Base-by-base conservation (phyloP, 2,797 vertebrate species). In the Rhadinocentrus ornatus region DNA sequence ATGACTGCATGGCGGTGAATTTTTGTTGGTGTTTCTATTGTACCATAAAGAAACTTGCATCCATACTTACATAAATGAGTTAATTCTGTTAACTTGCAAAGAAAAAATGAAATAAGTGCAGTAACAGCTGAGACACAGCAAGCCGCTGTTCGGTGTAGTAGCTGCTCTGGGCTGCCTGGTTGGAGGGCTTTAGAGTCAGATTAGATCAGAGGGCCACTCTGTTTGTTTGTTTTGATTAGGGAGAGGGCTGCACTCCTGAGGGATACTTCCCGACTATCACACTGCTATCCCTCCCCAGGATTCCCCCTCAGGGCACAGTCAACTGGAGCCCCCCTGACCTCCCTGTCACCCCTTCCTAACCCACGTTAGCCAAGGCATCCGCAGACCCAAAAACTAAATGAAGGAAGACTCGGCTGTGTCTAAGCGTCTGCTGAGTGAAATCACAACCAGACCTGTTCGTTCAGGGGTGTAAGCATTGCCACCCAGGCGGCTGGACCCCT, bases 161-260 rank as follows among this genome's bases (percentile, higher is more conserved):
- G 81, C 82, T 69, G 86, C 87, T 89, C 29, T 44, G 57, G 85
- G 87, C 80, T 7, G 18, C 75, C 68, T 73, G 85, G 85, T 88
- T 84, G 53, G 82, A 84, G 80, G 81, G 77, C 70, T 90, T 90
- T 78, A 75, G 78, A 67, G 62, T 64, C 61, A 88, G 89, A 91
- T 93, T 90, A 90, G 86, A 93, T 92, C 89, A 93, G 90, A 93
- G 83, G 69, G 87, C 83, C 83, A 81, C 82, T 89, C 81, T 93
- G 91, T 93, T 93, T 94, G 91, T 93, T 94, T 94, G 92, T 93
- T 93, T 92, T 93, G 77, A 86, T 91, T 88, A 89, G 86, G 90
- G 89, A 88, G 89, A 85, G 89, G 89, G 84, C 65, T 77, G 69
- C 66, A 59, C 86, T 90, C 80, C 86, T 81, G 56, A 81, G 89